Evolutionary conservation across 2,888 invertebrate genomes (phyloP), one percentile per base, ranked within the genome.

Genomic region (Lordiphosa andalusiaca): DNA sequence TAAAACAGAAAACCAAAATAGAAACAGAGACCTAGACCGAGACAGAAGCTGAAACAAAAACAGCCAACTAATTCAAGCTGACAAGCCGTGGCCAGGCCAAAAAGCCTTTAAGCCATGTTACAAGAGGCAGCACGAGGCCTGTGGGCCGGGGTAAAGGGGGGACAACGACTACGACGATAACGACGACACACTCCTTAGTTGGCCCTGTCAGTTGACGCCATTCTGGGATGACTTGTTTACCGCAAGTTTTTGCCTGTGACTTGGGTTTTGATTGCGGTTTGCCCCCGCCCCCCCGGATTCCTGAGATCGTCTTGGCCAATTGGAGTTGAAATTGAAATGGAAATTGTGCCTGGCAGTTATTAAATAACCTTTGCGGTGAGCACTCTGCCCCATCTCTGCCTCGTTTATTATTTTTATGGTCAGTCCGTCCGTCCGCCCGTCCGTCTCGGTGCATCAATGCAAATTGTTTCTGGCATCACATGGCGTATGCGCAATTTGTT

Each of bases 401-500:
- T 46, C 9, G 30, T 21, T 33, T 25, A 23, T 13, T 36, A 25
- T 33, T 50, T 41, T 53, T 67, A 68, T 73, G 66, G 61, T 63
- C 71, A 65, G 5, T 6, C 23, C n/a, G 6, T 39, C 30, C 36
- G n/a, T 25, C 23, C n/a, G 6, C 30, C 30, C 36, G n/a, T 25
- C 9, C 23, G n/a, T 46, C 39, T 33, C 19, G 25, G 33, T 41
- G 56, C 61, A 73, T 71, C 77, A 81, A 70, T 81, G 72, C 72
- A 78, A 71, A 73, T 82, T 75, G 67, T 69, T 63, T 59, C 67
- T 64, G 75, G 78, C 71, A 62, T 71, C 78, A 75, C 73, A 78
- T 78, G 82, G 82, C 71, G 77, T 78, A 78, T 78, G 69, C 73
- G 78, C 76, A 82, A 78, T 78, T 82, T 82, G 75, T 82, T 82